These are phyloP conservation scores for Heteractis magnifica DNA, from an alignment of 92 coral and sea anemone genomes.

Conservation along the genomic window DNA sequence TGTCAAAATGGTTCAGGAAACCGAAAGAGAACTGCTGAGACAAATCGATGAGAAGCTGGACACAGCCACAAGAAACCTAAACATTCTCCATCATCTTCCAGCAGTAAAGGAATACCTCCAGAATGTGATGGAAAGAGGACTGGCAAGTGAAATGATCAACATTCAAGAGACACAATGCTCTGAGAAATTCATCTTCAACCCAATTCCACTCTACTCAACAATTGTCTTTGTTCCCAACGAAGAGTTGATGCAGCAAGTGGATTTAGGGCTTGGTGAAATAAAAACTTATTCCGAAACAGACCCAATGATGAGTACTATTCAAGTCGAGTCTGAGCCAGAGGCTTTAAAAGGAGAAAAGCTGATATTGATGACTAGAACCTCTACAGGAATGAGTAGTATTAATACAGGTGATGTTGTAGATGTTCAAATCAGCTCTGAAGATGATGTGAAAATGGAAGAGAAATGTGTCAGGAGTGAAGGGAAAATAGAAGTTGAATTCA, in stretches of 20 bases:
- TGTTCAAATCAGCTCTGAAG: constrained; percentile 22
- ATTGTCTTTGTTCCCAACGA: constrained; percentile 12
- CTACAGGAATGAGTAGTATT: not conserved
- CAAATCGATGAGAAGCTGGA: constrained; percentile 1
- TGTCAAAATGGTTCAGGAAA: not conserved
- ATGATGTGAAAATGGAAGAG: constrained; percentile 9
- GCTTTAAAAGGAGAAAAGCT: constrained; percentile 4
- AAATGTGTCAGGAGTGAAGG: constrained; percentile 6
- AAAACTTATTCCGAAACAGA: not conserved
- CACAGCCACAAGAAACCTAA: constrained; percentile 4
- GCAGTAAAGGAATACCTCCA: constrained; percentile 15
- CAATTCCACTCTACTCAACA: not conserved
- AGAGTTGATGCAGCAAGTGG: constrained; percentile 1
- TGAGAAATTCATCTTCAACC: not conserved
- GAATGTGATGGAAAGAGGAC: constrained; percentile 16
- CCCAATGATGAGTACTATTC: constrained; percentile 7
- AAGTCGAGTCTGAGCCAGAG: constrained; percentile 5
- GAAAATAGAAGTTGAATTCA: constrained; percentile 11
- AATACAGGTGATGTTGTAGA: not conserved
- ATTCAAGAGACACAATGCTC: constrained; percentile 11
- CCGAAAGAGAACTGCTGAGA: constrained; percentile 20
- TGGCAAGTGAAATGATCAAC: constrained; percentile 24
- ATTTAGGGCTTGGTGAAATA: constrained; percentile 6
- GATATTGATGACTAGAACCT: constrained; percentile 1
- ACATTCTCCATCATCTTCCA: constrained; percentile 16